A percentile compares a stretch with the other conserved stretches of the same genome.
These are phyloP conservation scores for Sarcophaga rosellei DNA, from an alignment of 2,888 invertebrate genomes.

Conservation along the genomic window DNA sequence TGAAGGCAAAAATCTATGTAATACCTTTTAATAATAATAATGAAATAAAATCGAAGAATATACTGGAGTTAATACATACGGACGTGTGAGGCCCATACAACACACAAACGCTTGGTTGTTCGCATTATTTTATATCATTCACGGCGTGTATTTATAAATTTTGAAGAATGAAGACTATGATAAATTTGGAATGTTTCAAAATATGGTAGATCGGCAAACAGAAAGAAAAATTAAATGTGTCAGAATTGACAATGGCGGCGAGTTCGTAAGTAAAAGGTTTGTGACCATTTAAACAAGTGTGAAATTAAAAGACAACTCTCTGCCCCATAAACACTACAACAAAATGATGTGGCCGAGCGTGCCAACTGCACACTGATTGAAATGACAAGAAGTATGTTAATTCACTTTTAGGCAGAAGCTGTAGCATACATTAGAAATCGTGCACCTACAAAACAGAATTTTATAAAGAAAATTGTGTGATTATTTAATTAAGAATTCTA, in stretches of 20 bases:
- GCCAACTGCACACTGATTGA: neutral
- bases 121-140: too few relatives aligned
- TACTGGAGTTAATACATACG: too few relatives aligned
- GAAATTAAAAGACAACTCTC: conserved; percentile 56
- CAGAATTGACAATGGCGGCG: conserved; percentile 37
- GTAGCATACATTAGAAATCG: conserved; percentile 1
- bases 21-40: too few relatives aligned
- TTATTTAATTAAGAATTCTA: too few relatives aligned
- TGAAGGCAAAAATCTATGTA: too few relatives aligned
- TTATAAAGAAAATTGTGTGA: too few relatives aligned
- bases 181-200: conserved; percentile 16
- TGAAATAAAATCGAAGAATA: too few relatives aligned
- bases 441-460: neutral
- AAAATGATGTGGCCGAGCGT: neutral
- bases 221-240: too few relatives aligned
- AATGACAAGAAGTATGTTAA: too few relatives aligned
- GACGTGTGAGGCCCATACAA: too few relatives aligned
- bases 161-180: conserved; percentile 14
- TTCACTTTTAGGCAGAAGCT: conserved; percentile 4
- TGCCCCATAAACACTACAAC: neutral
- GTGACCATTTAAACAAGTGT: conserved; percentile 24
- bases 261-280: conserved; percentile 57
- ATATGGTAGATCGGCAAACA: conserved; percentile 46
- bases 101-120: too few relatives aligned
- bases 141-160: too few relatives aligned